Conservation (phyloP, 2,113 vertebrate genomes). For the Lutjanus erythropterus region DNA sequence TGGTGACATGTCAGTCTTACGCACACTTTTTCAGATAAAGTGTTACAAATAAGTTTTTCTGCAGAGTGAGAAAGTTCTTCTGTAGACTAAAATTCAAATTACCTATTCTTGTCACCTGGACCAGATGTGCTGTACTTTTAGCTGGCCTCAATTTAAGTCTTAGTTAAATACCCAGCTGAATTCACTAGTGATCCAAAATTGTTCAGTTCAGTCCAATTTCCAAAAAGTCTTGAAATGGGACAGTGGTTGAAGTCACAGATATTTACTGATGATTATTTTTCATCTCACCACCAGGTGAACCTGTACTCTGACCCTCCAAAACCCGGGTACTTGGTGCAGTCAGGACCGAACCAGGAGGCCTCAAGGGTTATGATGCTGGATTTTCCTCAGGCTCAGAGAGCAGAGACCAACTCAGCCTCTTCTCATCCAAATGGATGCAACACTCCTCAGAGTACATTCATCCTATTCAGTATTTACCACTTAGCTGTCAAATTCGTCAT, state of each 20-base stretch:
- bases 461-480: background rate
- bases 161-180: background rate
- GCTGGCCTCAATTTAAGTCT: too few species aligned
- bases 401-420: conserved; percentile 42
- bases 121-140: background rate
- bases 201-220: too few species aligned
- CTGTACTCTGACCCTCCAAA: conserved; percentile 86
- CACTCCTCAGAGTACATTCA: conserved; percentile 67
- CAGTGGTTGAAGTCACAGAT: background rate
- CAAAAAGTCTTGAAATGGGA: background rate
- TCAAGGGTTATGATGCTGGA: conserved; percentile 85
- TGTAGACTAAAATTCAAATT: background rate
- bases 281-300: conserved; percentile 84
- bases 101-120: background rate
- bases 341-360: conserved; percentile 67
- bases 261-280: too few species aligned
- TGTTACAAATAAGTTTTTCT: too few species aligned
- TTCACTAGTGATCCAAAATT: background rate
- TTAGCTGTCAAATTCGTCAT: background rate
- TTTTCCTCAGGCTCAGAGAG: conserved; percentile 85
- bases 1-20: too few species aligned
- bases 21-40: too few species aligned
- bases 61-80: too few species aligned
- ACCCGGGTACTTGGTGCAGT: conserved; percentile 76
- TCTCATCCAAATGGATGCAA: background rate